Percentiles rank a stretch among this genome's conserved stretches.
These are phyloP conservation scores for Diadema setosum DNA, from an alignment of 35 echinoderm and acorn worm genomes.

Conservation along the genomic window DNA sequence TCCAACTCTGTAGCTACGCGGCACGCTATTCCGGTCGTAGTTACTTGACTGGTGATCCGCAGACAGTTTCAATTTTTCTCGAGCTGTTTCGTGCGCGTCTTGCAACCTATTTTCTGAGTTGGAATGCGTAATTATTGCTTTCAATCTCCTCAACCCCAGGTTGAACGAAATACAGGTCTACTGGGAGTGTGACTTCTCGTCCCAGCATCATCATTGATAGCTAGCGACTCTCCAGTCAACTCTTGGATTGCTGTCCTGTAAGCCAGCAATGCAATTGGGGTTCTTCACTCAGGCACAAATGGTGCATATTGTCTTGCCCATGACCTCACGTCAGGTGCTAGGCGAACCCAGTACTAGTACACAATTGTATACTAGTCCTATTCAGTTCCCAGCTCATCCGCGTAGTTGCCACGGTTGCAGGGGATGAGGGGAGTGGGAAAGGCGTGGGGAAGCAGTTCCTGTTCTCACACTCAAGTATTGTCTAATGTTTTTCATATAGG, in stretches of 20 bases:
- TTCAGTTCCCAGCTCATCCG: no score
- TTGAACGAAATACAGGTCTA: no score
- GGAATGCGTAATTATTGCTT: neutral
- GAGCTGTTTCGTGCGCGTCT: no score
- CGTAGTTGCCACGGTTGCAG: no score
- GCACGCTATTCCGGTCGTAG: neutral
- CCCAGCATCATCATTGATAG: conserved; percentile 57
- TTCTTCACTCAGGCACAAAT: neutral
- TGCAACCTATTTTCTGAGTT: neutral
- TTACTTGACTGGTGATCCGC: neutral
- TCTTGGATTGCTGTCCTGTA: neutral
- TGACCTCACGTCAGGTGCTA: no score
- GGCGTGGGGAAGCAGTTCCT: no score
- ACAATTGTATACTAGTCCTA: no score
- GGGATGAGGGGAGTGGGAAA: no score
- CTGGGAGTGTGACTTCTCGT: neutral
- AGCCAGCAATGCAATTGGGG: conserved; percentile 12
- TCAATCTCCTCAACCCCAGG: no score
- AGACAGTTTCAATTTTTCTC: neutral
- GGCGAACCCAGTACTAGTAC: no score
- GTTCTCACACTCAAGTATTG: no score
- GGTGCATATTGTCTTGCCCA: neutral
- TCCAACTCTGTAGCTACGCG: neutral
- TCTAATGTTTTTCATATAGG: no score
- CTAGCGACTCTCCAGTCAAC: neutral